Evolutionary conservation across 2,888 invertebrate genomes (phyloP), one percentile per base, ranked within the genome.

Genomic region (Cephonodes hylas): DNA sequence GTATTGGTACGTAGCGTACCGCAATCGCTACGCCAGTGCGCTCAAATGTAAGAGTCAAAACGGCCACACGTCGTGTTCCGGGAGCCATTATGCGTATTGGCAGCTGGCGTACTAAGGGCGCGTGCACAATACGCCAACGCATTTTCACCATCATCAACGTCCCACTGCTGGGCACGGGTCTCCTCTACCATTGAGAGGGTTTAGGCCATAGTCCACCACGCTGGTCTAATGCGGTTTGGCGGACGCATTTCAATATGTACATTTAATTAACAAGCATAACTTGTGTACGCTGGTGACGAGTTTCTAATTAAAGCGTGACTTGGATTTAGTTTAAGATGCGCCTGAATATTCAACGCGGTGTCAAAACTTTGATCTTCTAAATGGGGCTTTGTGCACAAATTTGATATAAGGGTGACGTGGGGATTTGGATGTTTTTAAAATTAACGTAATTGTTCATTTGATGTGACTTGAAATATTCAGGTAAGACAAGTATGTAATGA

Each of bases 341-440:
- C 18, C 31, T 53, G 53, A 53, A 53, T 53, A 53, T 53, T 53
- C 53, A 53, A 18, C 53, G 31, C 53, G 27, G 31, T 53, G 27
- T 31, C 53, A 53, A 31, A 53, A 53, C 53, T 53, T 53, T 53
- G 53, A 53, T 53, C 10, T 53, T 53, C 53, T 53, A 53, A 53
- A 53, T 31, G 27, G 53, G 53, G 27, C 53, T 53, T 53, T 31
- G 10, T 31, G 45, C 25, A 38, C 27, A 45, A n/a, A 13, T 31
- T 18, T 31, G 18, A n/a, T 31, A 15, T 6, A 48, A 38, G 38
- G 3, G n/a, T 10, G 13, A 13, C n/a, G 13, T 38, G 38, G 38
- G 3, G 10, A 38, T 38, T 38, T 38, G 10, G 38, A 4, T 10
- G n/a, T n/a, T n/a, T n/a, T n/a, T n/a, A n/a, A n/a, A n/a, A n/a